A percentile compares a stretch with the other conserved stretches of the same genome.
Evolutionary conservation across 2,888 invertebrate genomes (phyloP).

Genomic region (Drosophila villosipedis): DNA sequence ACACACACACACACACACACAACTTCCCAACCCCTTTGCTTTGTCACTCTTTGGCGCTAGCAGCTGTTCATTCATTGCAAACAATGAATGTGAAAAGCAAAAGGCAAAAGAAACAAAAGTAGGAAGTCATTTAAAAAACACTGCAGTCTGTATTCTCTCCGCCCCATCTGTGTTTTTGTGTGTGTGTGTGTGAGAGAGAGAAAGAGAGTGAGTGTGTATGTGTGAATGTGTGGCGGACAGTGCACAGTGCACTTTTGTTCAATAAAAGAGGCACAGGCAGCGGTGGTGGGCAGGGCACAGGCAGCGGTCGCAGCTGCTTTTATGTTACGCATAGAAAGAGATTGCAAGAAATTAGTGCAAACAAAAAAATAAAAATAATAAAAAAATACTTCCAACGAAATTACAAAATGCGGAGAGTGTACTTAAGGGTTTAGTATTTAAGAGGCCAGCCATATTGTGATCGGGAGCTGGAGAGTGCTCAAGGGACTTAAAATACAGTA

Average conservation of each 20-base stretch:
- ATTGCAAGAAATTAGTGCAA: conserved; percentile 19
- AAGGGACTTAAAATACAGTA: not conserved
- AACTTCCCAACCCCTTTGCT: not conserved
- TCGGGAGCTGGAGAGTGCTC: too few species aligned
- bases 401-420: not conserved
- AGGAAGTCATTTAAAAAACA: conserved; percentile 67
- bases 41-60: conserved; percentile 40
- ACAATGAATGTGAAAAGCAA: conserved; percentile 60
- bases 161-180: conserved; percentile 2
- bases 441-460: not conserved
- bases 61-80: conserved; percentile 60
- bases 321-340: conserved; percentile 16
- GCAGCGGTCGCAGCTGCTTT: conserved; percentile 23
- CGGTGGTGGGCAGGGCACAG: not conserved
- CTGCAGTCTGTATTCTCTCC: conserved; percentile 18
- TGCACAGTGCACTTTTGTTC: conserved; percentile 42
- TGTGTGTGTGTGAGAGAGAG: not conserved
- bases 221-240: conserved; percentile 30
- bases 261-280: not conserved
- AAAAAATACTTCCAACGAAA: conserved; percentile 5
- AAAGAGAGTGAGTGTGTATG: not conserved
- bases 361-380: not conserved
- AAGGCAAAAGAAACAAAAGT: conserved; percentile 34
- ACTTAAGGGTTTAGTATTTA: not conserved
- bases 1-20: not conserved